phyloP scores from a whole-genome alignment of 2,888 invertebrate genomes.

The Lamellibrachia columna region DNA sequence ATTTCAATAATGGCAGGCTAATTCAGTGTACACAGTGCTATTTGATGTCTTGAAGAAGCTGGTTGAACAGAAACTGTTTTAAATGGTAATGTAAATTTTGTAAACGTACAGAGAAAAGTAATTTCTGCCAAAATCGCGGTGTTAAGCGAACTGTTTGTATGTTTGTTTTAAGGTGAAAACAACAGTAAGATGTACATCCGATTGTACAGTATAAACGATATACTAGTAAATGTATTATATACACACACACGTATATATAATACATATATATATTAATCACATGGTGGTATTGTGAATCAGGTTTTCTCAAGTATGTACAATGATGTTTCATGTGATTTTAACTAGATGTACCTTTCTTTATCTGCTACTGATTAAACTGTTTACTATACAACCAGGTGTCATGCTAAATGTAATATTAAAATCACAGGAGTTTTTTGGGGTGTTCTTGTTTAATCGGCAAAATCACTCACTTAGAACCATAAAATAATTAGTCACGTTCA shows the following conservation, averaged over 20 bases:
- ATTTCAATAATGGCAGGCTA: neutral
- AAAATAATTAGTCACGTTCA: no score
- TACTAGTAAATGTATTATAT: no score
- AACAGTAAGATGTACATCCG: neutral
- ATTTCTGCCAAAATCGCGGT: neutral
- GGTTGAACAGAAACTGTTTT: neutral
- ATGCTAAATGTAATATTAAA: no score
- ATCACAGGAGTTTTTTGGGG: no score
- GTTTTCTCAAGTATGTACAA: neutral
- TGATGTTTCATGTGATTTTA: neutral
- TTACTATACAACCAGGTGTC: no score
- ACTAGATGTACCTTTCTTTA: slow-evolving; percentile 2
- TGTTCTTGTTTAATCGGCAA: no score
- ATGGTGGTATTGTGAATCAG: neutral
- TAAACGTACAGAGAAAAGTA: neutral
- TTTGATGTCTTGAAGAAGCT: neutral
- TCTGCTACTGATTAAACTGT: neutral
- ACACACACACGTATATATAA: no score
- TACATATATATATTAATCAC: neutral
- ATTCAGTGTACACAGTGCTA: neutral
- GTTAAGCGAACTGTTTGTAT: neutral
- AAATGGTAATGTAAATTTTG: neutral
- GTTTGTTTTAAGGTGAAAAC: neutral
- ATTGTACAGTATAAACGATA: neutral
- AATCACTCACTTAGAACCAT: no score